These are phyloP conservation scores for Ormia ochracea DNA, from an alignment of 2,888 invertebrate genomes.

Conservation along the genomic window DNA sequence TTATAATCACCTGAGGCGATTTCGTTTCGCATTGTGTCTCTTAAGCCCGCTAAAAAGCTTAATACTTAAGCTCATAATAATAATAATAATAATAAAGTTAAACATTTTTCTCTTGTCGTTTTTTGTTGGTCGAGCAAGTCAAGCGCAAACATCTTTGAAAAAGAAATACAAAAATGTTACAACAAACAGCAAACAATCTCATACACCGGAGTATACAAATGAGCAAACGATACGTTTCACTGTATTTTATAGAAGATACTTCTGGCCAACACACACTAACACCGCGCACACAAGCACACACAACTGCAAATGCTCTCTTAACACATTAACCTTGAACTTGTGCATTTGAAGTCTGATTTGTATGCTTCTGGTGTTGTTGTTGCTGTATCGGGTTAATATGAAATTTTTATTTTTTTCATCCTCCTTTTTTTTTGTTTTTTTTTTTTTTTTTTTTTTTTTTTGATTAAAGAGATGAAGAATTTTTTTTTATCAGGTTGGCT, in stretches of 20 bases:
- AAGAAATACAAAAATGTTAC: not conserved
- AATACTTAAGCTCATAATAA: slow-evolving; percentile 28
- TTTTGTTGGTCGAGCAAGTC: not conserved
- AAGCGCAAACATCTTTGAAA: slow-evolving; percentile 23
- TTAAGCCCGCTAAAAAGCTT: not conserved
- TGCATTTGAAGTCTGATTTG: slow-evolving; percentile 43
- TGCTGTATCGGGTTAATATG: slow-evolving; percentile 7
- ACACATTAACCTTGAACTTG: slow-evolving; percentile 62
- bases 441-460: not conserved
- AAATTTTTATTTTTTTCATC: not conserved
- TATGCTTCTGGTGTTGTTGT: slow-evolving; percentile 1
- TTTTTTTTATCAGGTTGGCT: not conserved
- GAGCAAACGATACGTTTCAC: not conserved
- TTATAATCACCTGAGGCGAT: slow-evolving; percentile 49
- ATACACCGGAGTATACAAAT: slow-evolving; percentile 34
- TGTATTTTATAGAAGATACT: not conserved
- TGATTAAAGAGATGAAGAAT: not conserved
- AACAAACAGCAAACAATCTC: slow-evolving; percentile 5
- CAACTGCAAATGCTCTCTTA: slow-evolving; percentile 19
- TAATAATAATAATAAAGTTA: slow-evolving; percentile 27
- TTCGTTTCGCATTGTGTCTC: slow-evolving; percentile 29
- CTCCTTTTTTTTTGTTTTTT: not conserved
- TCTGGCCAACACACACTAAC: not conserved
- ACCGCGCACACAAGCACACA: not conserved
- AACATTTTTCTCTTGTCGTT: slow-evolving; percentile 4